Evolutionary conservation across 1,140 invertebrate genomes (phyloP), one percentile per base, ranked within the genome.

Genomic region (Drosophila pallidifrons): DNA sequence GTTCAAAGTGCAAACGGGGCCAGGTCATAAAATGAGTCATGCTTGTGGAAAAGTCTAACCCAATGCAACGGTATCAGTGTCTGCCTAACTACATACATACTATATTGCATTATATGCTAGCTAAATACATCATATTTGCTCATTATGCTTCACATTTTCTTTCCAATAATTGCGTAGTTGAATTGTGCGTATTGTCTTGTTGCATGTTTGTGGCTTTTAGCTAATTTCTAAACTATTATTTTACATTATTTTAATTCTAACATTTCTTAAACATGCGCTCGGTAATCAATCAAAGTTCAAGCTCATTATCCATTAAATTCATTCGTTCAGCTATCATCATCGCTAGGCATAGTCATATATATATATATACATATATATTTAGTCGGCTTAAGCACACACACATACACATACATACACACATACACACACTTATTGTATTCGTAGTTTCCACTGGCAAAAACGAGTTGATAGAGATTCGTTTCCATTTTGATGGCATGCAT

Each of bases 31-130:
- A 30, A 43, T 63, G 55, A 64, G 58, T 59, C 64, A 68, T 49
- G 77, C 64, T 67, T 41, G 58, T 32, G 32, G 32, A 43, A 30
- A 32, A 30, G 60, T 41, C 77, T 88, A 88, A 87, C 73, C 72
- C 77, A 32, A 32, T 8, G 59, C 41, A 75, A 78, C 81, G 83
- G 85, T 88, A 83, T 81, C 74, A 83, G 85, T 81, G 83, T 81
- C 77, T 79, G 74, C 71, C 82, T 79, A 63, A 57, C 60, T 54
- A 25, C 20, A 25, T 20, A 20, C 2, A 59, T 73, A 52, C 15
- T 13, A 11, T 52, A 30, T 57, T 41, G 28, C 51, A 54, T 54
- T 57, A 41, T 57, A 57, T 41, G 54, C 32, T 57, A 57, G 49
- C 16, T 54, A 30, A 30, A 7, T 30, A 54, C 7, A 54, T 38